A percentile compares a stretch with the other conserved stretches of the same genome.
Evolutionary conservation across 2,888 invertebrate genomes (phyloP).

Genomic region (Yponomeuta sedellus): DNA sequence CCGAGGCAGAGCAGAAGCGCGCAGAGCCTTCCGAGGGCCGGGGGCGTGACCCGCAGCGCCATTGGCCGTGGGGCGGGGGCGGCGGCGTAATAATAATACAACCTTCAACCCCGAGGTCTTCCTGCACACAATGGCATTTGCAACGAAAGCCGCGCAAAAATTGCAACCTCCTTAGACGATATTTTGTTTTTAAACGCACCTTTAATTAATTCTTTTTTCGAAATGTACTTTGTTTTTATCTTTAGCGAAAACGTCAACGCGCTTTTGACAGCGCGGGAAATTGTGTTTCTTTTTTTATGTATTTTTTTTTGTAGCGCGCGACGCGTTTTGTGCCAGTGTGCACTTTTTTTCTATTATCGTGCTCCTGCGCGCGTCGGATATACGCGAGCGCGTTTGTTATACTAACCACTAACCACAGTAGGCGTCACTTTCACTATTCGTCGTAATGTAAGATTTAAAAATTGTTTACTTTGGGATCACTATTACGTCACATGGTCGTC

Average conservation of each 20-base stretch:
- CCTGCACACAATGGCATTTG: constrained; percentile 7
- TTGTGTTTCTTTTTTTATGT: constrained; percentile 24
- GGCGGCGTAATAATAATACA: constrained; percentile 46
- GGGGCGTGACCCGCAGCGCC: constrained; percentile 62
- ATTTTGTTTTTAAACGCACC: constrained; percentile 16
- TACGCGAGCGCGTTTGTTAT: constrained; percentile 26
- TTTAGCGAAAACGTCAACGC: neutral
- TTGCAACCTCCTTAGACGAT: constrained; percentile 9
- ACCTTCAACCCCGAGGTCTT: constrained; percentile 32
- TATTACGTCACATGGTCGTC: constrained; percentile 35
- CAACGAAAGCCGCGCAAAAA: neutral
- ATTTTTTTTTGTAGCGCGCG: constrained; percentile 25
- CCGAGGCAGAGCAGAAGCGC: constrained; percentile 49
- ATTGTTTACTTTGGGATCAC: constrained; percentile 23
- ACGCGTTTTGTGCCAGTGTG: constrained; percentile 34
- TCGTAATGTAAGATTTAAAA: constrained; percentile 19
- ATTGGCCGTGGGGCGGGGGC: constrained; percentile 64
- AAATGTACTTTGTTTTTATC: neutral
- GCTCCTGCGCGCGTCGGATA: neutral
- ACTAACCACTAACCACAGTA: constrained; percentile 42
- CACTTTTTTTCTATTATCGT: neutral
- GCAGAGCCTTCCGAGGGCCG: constrained; percentile 41
- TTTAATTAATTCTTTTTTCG: neutral
- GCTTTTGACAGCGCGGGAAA: constrained; percentile 13
- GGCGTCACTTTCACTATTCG: neutral